phyloP scores from a whole-genome alignment of 1,140 invertebrate genomes.

The Luehdorfia chinensis region DNA sequence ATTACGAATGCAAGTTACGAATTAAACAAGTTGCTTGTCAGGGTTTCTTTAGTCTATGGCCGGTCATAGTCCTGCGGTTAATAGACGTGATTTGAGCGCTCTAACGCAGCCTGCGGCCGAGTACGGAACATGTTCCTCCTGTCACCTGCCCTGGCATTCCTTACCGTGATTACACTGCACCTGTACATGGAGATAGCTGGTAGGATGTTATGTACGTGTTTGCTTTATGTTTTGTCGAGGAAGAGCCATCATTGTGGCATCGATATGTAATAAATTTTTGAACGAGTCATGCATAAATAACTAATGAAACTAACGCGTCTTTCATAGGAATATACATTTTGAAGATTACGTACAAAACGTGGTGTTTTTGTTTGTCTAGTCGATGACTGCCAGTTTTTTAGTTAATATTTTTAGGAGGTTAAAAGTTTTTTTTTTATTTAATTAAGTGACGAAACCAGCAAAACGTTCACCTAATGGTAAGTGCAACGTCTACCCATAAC shows the following conservation, averaged over 20 bases:
- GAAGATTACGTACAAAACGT: too few species aligned
- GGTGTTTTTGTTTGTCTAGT: too few species aligned
- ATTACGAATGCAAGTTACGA: too few species aligned
- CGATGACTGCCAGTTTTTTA: too few species aligned
- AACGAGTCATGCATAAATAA: slow-evolving; percentile 9
- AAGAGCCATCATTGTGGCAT: not conserved
- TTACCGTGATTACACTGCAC: slow-evolving; percentile 61
- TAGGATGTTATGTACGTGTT: slow-evolving; percentile 20
- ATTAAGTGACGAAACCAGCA: too few species aligned
- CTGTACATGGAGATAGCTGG: slow-evolving; percentile 31
- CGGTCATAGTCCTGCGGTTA: slow-evolving; percentile 71
- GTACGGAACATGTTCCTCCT: slow-evolving; percentile 52
- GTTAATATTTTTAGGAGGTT: too few species aligned
- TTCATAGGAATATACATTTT: too few species aligned
- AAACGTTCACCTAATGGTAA: too few species aligned
- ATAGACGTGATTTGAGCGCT: slow-evolving; percentile 70
- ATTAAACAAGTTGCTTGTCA: too few species aligned
- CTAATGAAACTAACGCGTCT: too few species aligned
- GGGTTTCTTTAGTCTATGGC: slow-evolving; percentile 42
- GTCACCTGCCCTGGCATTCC: slow-evolving; percentile 69
- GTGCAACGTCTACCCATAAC: too few species aligned
- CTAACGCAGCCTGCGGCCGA: slow-evolving; percentile 37
- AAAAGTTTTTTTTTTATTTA: too few species aligned
- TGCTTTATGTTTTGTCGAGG: slow-evolving; percentile 23
- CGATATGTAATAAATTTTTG: slow-evolving; percentile 8